Conservation (phyloP, 2,113 vertebrate genomes). For the Melierax canorus region DNA sequence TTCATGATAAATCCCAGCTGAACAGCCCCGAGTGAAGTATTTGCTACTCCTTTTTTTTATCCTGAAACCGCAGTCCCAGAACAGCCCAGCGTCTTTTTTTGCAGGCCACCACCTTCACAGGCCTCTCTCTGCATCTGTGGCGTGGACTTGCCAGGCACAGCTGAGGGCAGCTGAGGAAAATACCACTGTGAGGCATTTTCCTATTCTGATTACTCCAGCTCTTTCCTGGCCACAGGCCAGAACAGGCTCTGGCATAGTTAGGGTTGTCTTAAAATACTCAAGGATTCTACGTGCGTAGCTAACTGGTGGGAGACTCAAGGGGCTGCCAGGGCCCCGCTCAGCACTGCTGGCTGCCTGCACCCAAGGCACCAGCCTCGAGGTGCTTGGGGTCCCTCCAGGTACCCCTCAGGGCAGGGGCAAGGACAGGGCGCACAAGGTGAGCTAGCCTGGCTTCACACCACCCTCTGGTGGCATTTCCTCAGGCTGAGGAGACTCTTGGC, state of each 20-base stretch:
- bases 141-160: rapidly evolving
- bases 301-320: neutral
- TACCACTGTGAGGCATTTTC: neutral
- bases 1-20: neutral
- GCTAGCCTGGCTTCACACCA: neutral
- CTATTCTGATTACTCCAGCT: neutral
- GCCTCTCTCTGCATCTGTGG: neutral
- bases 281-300: neutral
- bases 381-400: neutral
- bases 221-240: neutral
- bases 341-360: rapidly evolving
- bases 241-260: neutral
- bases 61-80: neutral
- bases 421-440: rapidly evolving
- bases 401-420: neutral
- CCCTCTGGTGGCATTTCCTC: neutral
- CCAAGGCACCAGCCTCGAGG: neutral
- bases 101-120: neutral
- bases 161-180: neutral
- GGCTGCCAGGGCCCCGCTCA: neutral
- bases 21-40: neutral
- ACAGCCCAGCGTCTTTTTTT: neutral
- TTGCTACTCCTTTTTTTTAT: neutral
- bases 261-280: neutral
- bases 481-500: neutral